These are phyloP conservation scores for Plutomurus gul DNA, from an alignment of 1,140 invertebrate species.

Conservation along the genomic window DNA sequence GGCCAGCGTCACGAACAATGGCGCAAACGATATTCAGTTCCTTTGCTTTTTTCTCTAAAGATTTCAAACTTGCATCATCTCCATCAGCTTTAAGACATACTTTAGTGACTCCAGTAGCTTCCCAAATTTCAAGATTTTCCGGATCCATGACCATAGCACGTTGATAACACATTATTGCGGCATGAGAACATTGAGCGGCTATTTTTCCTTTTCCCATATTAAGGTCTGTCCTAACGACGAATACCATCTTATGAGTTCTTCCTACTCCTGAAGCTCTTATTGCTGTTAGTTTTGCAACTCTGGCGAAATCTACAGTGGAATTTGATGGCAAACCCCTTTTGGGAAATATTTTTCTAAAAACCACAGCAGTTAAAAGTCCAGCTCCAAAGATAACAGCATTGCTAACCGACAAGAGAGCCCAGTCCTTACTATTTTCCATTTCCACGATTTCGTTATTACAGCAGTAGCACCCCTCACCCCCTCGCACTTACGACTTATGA, in stretches of 20 bases:
- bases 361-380: conserved; percentile 53
- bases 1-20: conserved; percentile 82
- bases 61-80: conserved; percentile 66
- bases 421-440: neutral
- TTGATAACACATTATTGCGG: conserved; percentile 78
- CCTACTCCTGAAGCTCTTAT: conserved; percentile 32
- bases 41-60: conserved; percentile 70
- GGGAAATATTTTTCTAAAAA: conserved; percentile 34
- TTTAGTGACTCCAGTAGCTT: conserved; percentile 65
- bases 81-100: conserved; percentile 57
- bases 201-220: conserved; percentile 95
- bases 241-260: conserved; percentile 72
- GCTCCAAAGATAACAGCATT: conserved; percentile 54
- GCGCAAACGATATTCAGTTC: conserved; percentile 70
- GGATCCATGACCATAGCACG: conserved; percentile 67
- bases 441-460: too few species aligned
- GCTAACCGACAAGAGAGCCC: neutral
- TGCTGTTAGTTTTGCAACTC: conserved; percentile 29
- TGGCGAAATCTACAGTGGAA: neutral
- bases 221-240: conserved; percentile 85
- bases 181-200: conserved; percentile 81
- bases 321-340: neutral
- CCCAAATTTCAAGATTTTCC: conserved; percentile 73
- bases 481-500: too few species aligned
- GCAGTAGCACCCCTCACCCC: too few species aligned